Evolutionary conservation across 2,888 invertebrate genomes (phyloP).

Genomic region (Andrena bicolor): DNA sequence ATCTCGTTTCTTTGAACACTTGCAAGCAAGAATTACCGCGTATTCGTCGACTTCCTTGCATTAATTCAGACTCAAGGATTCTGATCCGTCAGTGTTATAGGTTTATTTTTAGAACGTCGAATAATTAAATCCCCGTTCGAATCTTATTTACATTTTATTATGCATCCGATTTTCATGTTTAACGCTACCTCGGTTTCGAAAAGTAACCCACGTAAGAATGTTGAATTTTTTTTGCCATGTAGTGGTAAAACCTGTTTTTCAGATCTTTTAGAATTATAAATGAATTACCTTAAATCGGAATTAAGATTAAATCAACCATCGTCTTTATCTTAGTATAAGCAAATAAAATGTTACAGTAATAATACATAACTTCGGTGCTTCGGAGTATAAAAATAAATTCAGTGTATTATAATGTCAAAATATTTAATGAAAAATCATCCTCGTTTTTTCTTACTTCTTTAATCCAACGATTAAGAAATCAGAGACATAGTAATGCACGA

Average conservation of each 20-base stretch:
- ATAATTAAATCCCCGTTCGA: slow-evolving; percentile 2
- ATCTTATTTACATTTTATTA: slow-evolving; percentile 8
- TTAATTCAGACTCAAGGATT: slow-evolving; percentile 43
- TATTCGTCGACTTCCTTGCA: slow-evolving; percentile 19
- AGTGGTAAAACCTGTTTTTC: neutral
- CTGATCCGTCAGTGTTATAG: neutral
- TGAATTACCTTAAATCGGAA: neutral
- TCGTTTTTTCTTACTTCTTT: too few species aligned
- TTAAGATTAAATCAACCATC: neutral
- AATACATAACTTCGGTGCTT: too few species aligned
- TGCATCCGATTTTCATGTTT: neutral
- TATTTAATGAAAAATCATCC: too few species aligned
- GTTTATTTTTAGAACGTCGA: slow-evolving; percentile 25
- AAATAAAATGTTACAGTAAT: too few species aligned
- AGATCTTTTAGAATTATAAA: neutral
- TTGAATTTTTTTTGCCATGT: neutral
- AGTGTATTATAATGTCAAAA: too few species aligned
- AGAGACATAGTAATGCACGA: too few species aligned
- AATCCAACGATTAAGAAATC: too few species aligned
- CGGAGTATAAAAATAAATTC: too few species aligned
- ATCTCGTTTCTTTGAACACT: slow-evolving; percentile 12
- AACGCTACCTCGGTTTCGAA: neutral
- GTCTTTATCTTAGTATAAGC: too few species aligned
- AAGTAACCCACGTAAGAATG: neutral
- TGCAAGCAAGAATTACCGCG: neutral